phyloP scores from a whole-genome alignment of 2,888 invertebrate species.

The Aphodius granarius region DNA sequence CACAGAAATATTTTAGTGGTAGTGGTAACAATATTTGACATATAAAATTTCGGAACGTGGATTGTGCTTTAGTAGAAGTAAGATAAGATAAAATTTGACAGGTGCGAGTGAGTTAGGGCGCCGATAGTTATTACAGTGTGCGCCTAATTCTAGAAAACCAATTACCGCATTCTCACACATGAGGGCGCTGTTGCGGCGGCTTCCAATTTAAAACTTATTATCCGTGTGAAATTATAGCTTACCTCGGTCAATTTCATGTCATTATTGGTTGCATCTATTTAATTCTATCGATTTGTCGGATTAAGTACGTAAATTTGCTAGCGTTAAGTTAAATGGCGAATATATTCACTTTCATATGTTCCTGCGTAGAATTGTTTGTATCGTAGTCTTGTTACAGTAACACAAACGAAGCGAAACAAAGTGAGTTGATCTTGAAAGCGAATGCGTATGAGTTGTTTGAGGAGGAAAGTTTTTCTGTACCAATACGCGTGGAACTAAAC shows the following conservation, averaged over 20 bases:
- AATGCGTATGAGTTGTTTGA: not conserved
- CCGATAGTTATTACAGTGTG: not conserved
- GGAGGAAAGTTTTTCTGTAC: not conserved
- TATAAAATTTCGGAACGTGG: no score
- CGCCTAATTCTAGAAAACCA: not conserved
- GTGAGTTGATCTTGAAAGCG: not conserved
- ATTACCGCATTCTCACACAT: not conserved
- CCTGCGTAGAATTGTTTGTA: not conserved
- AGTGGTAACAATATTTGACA: no score
- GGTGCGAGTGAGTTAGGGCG: no score
- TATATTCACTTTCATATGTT: not conserved
- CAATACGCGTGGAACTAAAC: not conserved
- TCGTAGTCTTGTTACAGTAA: not conserved
- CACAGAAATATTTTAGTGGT: no score
- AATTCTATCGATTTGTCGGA: not conserved
- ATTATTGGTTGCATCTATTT: not conserved
- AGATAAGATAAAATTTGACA: no score
- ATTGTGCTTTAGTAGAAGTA: no score
- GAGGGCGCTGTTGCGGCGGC: not conserved
- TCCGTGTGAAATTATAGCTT: not conserved
- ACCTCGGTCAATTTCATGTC: not conserved
- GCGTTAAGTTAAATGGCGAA: not conserved
- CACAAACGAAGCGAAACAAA: not conserved
- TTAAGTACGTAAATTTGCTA: not conserved
- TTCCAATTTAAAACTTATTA: not conserved